Evolutionary conservation across 2,113 vertebrate genomes (phyloP).

Genomic region (Rhinopomastus cyanomelas): DNA sequence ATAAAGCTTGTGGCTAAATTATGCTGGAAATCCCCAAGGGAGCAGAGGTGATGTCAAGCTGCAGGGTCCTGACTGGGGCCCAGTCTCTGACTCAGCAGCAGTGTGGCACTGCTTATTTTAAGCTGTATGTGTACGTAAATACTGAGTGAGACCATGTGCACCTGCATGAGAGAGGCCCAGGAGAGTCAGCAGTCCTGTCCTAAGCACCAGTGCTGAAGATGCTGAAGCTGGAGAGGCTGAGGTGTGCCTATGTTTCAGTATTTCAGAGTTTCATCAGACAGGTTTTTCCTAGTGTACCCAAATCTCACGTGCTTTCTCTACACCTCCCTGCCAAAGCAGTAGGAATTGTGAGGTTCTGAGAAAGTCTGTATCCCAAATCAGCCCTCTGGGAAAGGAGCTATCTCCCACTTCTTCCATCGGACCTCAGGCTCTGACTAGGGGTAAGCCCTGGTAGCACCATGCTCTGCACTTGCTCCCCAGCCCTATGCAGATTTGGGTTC

Average conservation of each 20-base stretch:
- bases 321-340: neutral
- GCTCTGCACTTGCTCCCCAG: neutral
- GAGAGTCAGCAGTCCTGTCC: neutral
- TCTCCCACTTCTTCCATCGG: neutral
- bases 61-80: accelerated
- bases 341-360: neutral
- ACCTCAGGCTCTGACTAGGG: accelerated
- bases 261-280: neutral
- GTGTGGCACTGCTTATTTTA: neutral
- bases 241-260: neutral
- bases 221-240: neutral
- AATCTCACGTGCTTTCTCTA: too few relatives aligned
- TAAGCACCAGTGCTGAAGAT: neutral
- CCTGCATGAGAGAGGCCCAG: accelerated
- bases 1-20: constrained; percentile 23
- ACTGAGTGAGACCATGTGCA: neutral
- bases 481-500: neutral
- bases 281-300: neutral
- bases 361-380: neutral
- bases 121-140: neutral
- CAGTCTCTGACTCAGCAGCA: constrained; percentile 18
- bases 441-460: accelerated
- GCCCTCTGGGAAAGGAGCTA: neutral
- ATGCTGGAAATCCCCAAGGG: neutral
- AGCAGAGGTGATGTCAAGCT: constrained; percentile 2